Evolutionary conservation across 2,888 invertebrate species (phyloP).

Genomic region (Drosophila differens): DNA sequence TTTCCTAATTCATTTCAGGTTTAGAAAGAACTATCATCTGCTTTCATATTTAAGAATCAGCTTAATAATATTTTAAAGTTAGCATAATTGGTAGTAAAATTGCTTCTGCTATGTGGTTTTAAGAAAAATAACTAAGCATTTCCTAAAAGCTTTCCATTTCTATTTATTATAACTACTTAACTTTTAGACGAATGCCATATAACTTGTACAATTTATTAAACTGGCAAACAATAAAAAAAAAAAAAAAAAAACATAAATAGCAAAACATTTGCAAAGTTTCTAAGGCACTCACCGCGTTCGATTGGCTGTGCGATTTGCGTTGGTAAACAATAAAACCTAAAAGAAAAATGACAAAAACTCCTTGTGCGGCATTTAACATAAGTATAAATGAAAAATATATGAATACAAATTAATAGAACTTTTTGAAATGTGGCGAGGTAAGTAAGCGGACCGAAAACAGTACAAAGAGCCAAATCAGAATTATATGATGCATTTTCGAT

Average conservation of each 20-base stretch:
- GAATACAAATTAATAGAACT: constrained; percentile 44
- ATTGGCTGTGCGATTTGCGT: constrained; percentile 61
- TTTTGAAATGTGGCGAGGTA: constrained; percentile 67
- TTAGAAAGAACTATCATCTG: constrained; percentile 31
- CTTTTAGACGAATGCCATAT: constrained; percentile 49
- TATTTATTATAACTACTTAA: constrained; percentile 47
- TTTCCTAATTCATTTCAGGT: constrained; percentile 25
- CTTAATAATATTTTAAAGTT: constrained; percentile 12
- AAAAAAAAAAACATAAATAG: constrained; percentile 28
- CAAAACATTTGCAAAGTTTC: constrained; percentile 44
- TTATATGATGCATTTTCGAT: constrained; percentile 59
- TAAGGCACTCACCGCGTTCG: constrained; percentile 49
- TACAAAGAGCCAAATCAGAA: constrained; percentile 56
- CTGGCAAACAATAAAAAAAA: constrained; percentile 21
- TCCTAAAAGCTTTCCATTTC: constrained; percentile 59
- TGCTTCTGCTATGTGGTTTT: constrained; percentile 24
- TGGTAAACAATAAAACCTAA: constrained; percentile 60
- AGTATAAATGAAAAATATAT: constrained; percentile 35
- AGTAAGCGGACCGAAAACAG: constrained; percentile 65
- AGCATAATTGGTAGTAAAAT: constrained; percentile 27
- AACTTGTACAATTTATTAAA: constrained; percentile 37
- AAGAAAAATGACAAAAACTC: constrained; percentile 35
- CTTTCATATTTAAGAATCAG: constrained; percentile 25
- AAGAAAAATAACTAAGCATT: constrained; percentile 47
- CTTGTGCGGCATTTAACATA: constrained; percentile 46